Evolutionary conservation across 2,113 vertebrate species (phyloP), one percentile per base, ranked within the genome.

Genomic region (Geococcyx californianus): DNA sequence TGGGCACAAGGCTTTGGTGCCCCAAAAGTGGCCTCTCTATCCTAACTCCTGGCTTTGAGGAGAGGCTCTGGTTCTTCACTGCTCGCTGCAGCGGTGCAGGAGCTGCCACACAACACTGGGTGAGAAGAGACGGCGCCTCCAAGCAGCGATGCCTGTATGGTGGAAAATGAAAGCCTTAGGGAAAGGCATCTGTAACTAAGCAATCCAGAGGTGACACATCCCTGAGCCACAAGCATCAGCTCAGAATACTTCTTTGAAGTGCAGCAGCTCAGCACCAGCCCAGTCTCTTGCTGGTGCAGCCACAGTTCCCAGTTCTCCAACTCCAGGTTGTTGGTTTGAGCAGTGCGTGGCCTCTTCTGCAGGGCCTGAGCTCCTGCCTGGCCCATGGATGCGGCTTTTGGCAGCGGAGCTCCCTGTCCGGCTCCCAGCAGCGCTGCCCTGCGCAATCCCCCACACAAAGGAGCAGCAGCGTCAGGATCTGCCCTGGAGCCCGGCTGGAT

Each of bases 311-410:
- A 17, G 70, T 85, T 29, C 47, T 25, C 75, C 70, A 34, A 10
- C 28, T 58, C 42, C 1, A 0, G 3, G 13, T 13, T 0, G 3
- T 29, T 52, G 42, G 2, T 7, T 44, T 1, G 11, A 23, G 51
- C 9, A 3, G n/a, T 3, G 1, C 2, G 0, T 29, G 26, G 60
- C 5, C 1, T 6, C 40, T 42, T 12, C 67, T 24, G 59, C 34
- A 14, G 72, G 79, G 38, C n/a, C n/a, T 11, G 28, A 13, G 23
- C 4, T 33, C 25, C 36, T 2, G 49, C 70, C n/a, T 19, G 54
- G 33, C 60, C 54, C 13, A 0, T 3, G 11, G n/a, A 3, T 21
- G 21, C 16, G 17, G 33, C 12, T n/a, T n/a, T 70, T 4, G 45
- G 66, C n/a, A 55, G 56, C 66, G 12, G 11, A 13, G 25, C 51